phyloP scores from a whole-genome alignment of 1,140 invertebrate genomes.

The Gryllus bimaculatus region DNA sequence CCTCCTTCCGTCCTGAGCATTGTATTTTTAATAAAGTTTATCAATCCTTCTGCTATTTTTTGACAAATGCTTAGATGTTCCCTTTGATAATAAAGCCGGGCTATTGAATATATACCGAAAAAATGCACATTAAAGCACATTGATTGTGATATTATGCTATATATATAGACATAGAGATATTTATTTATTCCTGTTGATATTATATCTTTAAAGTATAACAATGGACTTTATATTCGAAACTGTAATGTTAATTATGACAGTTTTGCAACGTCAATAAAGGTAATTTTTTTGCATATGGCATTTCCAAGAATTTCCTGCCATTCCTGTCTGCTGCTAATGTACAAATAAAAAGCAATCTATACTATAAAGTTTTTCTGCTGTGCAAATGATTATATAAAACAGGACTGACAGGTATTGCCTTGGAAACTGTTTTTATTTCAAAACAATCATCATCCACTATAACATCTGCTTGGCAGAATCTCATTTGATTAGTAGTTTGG shows the following conservation, averaged over 20 bases:
- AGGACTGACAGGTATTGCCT: constrained; percentile 19
- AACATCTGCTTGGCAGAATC: no score
- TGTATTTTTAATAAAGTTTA: background rate
- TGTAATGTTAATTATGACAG: constrained; percentile 8
- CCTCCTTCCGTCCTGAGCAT: background rate
- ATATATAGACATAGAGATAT: background rate
- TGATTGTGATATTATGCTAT: constrained; percentile 5
- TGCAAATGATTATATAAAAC: background rate
- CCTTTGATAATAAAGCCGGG: background rate
- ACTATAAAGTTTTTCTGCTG: background rate
- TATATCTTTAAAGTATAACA: background rate
- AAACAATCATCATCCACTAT: background rate
- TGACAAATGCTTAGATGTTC: background rate
- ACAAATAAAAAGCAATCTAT: background rate
- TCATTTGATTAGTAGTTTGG: no score
- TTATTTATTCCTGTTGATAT: background rate
- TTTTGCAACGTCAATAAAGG: constrained; percentile 18
- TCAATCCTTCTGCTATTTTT: background rate
- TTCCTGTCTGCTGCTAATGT: constrained; percentile 7
- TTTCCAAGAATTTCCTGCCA: constrained; percentile 19
- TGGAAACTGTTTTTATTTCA: constrained; percentile 22
- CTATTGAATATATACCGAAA: background rate
- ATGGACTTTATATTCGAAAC: constrained; percentile 2
- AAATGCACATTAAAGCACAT: background rate
- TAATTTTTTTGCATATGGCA: constrained; percentile 10